These are phyloP conservation scores for Tyrophagus putrescentiae DNA, from an alignment of 1,140 invertebrate species.

Conservation along the genomic window DNA sequence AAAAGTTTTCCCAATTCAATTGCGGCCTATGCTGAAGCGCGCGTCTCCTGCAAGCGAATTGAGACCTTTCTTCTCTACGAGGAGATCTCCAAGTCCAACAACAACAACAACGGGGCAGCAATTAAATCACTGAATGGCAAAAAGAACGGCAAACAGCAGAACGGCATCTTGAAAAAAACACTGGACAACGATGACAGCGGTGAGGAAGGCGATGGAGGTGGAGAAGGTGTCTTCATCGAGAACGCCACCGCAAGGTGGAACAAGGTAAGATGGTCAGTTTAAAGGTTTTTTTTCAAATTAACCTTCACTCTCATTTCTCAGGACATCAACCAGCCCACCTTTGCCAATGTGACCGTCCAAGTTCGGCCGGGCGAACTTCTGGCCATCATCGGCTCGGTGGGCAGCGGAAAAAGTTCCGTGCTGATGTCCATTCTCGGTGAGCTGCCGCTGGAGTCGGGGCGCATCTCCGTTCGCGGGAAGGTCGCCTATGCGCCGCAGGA, in stretches of 20 bases:
- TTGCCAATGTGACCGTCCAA: constrained; percentile 22
- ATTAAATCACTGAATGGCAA: background rate
- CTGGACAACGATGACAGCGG: too few species aligned
- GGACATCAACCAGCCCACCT: constrained; percentile 14
- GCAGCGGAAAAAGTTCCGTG: constrained; percentile 50
- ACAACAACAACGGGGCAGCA: background rate
- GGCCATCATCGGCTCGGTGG: constrained; percentile 58
- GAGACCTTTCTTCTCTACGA: constrained; percentile 5
- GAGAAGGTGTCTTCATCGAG: background rate
- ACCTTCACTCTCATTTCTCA: background rate
- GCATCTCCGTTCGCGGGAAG: constrained; percentile 34
- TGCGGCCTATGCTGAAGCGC: constrained; percentile 33
- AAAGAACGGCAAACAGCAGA: background rate
- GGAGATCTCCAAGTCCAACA: background rate
- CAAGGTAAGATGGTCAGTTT: background rate
- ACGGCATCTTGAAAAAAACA: background rate
- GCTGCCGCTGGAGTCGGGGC: constrained; percentile 24
- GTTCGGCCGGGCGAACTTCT: constrained; percentile 38
- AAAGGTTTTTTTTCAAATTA: background rate
- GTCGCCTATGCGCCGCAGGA: constrained; percentile 59
- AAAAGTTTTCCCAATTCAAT: constrained; percentile 54
- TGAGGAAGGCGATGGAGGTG: background rate
- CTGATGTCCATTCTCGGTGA: constrained; percentile 40
- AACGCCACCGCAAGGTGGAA: background rate
- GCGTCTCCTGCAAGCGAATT: constrained; percentile 48